phyloP scores from a whole-genome alignment of 2,797 vertebrate species.

The Notolepis coatsorum region DNA sequence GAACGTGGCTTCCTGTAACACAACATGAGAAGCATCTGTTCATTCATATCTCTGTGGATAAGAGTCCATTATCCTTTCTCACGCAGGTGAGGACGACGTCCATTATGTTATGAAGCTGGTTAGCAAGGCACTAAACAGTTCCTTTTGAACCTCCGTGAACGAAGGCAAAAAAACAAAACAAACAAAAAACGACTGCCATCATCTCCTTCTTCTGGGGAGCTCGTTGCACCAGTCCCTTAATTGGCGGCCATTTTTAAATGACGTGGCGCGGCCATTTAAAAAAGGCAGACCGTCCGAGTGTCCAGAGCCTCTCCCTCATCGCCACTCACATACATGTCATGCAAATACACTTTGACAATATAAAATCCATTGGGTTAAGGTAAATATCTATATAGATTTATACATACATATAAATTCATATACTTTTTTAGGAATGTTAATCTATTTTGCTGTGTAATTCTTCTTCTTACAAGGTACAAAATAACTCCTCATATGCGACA shows the following conservation, averaged over 20 bases:
- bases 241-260: slow-evolving; percentile 23
- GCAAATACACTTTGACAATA: slow-evolving; percentile 75
- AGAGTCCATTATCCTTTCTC: slow-evolving; percentile 56
- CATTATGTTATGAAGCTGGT: slow-evolving; percentile 65
- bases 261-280: slow-evolving; percentile 22
- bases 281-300: slow-evolving; percentile 40
- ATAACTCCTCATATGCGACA: slow-evolving; percentile 94
- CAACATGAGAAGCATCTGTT: slow-evolving; percentile 49
- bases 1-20: slow-evolving; percentile 29
- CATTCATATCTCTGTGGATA: slow-evolving; percentile 55
- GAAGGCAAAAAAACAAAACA: slow-evolving; percentile 41
- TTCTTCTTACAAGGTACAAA: slow-evolving; percentile 83
- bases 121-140: slow-evolving; percentile 64
- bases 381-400: slow-evolving; percentile 86
- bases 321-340: slow-evolving; percentile 77
- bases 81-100: slow-evolving; percentile 61
- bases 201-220: slow-evolving; percentile 26
- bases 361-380: slow-evolving; percentile 80
- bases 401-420: slow-evolving; percentile 85
- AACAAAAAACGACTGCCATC: slow-evolving; percentile 38
- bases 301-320: slow-evolving; percentile 67
- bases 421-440: slow-evolving; percentile 92
- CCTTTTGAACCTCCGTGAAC: slow-evolving; percentile 43
- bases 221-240: slow-evolving; percentile 20
- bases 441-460: slow-evolving; percentile 77